Evolutionary conservation across 37 sponge, comb jelly and placozoan genomes (phyloP).

Genomic region (Hormiphora californensis): DNA sequence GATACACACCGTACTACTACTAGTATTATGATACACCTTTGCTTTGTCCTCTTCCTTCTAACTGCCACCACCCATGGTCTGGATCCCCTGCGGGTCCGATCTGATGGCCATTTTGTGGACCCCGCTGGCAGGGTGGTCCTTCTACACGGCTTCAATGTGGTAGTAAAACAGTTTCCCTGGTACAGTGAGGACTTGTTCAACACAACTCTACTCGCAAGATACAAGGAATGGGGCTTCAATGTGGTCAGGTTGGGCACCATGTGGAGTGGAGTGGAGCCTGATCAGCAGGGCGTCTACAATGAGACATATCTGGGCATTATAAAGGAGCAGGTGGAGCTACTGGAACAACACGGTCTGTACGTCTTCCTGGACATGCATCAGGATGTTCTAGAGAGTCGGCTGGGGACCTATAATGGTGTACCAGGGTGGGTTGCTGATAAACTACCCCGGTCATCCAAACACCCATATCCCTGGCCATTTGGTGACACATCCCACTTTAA

Average conservation of each 20-base stretch:
- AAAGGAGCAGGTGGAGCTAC: constrained; percentile 58
- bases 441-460: not conserved
- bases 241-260: constrained; percentile 72
- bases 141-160: not conserved
- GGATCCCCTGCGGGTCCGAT: no score
- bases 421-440: constrained; percentile 79
- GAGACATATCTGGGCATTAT: constrained; percentile 69
- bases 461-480: not conserved
- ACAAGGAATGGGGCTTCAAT: constrained; percentile 3
- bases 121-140: not conserved
- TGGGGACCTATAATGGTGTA: constrained; percentile 77
- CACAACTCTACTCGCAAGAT: not conserved
- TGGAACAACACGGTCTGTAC: constrained; percentile 65
- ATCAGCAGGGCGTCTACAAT: constrained; percentile 66
- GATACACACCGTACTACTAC: no score
- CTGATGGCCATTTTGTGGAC: not conserved
- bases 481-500: not conserved
- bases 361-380: constrained; percentile 89
- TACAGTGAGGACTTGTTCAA: not conserved
- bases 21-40: no score
- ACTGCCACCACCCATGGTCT: no score
- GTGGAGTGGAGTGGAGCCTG: constrained; percentile 89
- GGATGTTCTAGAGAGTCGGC: constrained; percentile 66
- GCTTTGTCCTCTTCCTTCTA: no score
- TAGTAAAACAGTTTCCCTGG: not conserved